A percentile compares a stretch with the other conserved stretches of the same genome.
Evolutionary conservation across 2,113 vertebrate genomes (phyloP).

Genomic region (Nicator chloris): DNA sequence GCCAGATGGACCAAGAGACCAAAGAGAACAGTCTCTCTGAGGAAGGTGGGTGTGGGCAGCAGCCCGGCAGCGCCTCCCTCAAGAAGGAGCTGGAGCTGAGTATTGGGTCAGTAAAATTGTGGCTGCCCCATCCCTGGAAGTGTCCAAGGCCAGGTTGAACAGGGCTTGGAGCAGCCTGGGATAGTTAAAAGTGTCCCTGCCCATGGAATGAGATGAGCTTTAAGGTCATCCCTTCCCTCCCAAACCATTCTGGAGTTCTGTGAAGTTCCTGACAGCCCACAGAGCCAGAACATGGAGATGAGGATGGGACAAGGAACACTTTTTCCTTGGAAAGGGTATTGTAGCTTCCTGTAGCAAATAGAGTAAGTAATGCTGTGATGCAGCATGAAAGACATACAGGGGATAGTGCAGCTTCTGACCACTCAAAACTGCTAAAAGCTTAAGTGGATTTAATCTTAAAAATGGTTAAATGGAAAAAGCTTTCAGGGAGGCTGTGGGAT

Average conservation of each 20-base stretch:
- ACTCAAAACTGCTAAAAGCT: neutral
- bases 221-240: neutral
- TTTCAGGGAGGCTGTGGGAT: neutral
- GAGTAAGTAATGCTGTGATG: neutral
- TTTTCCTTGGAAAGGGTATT: neutral
- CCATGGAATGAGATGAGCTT: neutral
- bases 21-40: conserved; percentile 96
- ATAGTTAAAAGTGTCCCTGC: neutral
- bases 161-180: neutral
- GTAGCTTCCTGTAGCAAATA: neutral
- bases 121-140: neutral
- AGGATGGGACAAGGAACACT: neutral
- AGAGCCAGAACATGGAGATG: neutral
- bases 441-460: neutral
- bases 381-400: neutral
- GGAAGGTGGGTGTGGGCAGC: conserved; percentile 79
- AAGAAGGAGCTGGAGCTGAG: neutral
- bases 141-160: neutral
- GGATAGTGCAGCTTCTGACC: neutral
- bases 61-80: neutral
- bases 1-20: conserved; percentile 98
- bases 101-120: neutral
- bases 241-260: neutral
- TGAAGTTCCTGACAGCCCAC: neutral
- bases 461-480: neutral